These are phyloP conservation scores for Heliconius charithonia DNA, from an alignment of 2,888 invertebrate species.

Conservation along the genomic window DNA sequence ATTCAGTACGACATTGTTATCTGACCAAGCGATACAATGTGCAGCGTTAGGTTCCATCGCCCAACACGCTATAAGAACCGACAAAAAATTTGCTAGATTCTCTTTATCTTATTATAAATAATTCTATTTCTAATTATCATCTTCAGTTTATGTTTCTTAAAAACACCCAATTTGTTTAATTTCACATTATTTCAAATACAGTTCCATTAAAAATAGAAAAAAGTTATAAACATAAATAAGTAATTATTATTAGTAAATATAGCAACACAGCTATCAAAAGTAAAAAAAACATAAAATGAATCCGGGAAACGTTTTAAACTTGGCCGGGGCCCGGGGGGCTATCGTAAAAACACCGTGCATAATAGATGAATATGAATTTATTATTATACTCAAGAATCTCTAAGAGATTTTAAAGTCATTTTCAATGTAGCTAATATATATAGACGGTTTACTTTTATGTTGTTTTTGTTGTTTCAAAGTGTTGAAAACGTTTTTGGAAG, in stretches of 20 bases:
- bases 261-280: conserved; percentile 61
- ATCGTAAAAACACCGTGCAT: conserved; percentile 64
- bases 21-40: no score
- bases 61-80: no score
- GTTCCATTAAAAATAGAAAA: not conserved
- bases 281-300: conserved; percentile 64
- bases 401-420: conserved; percentile 23
- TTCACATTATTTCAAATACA: no score
- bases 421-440: conserved; percentile 4
- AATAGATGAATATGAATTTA: conserved; percentile 59
- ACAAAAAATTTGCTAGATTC: no score
- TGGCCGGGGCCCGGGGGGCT: conserved; percentile 57
- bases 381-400: conserved; percentile 46
- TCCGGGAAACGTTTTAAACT: conserved; percentile 59
- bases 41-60: no score
- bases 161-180: no score
- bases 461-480: not conserved
- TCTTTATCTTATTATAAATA: no score
- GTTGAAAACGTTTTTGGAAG: not conserved
- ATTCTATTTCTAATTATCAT: no score
- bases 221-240: not conserved
- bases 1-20: no score
- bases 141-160: not conserved
- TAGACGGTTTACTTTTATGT: not conserved
- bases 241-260: not conserved